phyloP scores from a whole-genome alignment of 1,140 invertebrate genomes.

The Drosophila repletoides region DNA sequence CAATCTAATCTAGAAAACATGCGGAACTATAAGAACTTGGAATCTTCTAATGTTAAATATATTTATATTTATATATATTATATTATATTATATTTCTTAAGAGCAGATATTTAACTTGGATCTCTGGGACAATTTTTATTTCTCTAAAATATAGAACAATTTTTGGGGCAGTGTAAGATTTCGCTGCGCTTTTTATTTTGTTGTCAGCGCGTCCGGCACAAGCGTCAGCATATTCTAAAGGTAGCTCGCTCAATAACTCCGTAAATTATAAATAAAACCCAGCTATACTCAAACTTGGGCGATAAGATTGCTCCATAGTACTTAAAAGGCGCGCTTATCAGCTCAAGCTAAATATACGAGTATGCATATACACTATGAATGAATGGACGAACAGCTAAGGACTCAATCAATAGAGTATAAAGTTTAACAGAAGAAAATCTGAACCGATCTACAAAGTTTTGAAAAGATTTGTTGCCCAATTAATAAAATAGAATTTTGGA shows the following conservation, averaged over 20 bases:
- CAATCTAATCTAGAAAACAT: too few species aligned
- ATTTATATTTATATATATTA: too few species aligned
- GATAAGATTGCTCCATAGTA: slow-evolving; percentile 38
- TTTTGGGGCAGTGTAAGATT: slow-evolving; percentile 13
- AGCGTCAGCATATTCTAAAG: slow-evolving; percentile 64
- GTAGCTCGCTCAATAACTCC: slow-evolving; percentile 31
- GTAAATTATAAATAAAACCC: slow-evolving; percentile 14
- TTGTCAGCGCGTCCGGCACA: slow-evolving; percentile 2
- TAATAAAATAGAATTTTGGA: too few species aligned
- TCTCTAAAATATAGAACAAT: too few species aligned
- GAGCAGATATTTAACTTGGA: too few species aligned
- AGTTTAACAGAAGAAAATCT: too few species aligned
- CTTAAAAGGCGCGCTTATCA: slow-evolving; percentile 42
- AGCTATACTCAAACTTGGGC: slow-evolving; percentile 4
- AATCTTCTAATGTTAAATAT: too few species aligned
- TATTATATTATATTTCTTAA: too few species aligned
- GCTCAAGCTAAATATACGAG: neutral
- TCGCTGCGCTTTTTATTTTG: slow-evolving; percentile 54
- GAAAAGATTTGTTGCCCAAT: too few species aligned
- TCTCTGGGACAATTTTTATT: too few species aligned
- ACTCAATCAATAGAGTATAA: neutral
- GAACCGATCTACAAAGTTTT: too few species aligned
- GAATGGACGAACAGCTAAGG: neutral
- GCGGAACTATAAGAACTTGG: too few species aligned
- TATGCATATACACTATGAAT: neutral